A percentile compares a stretch with the other conserved stretches of the same genome.
Conservation (phyloP, 2,888 invertebrate genomes). For the Cheilosia urbana region DNA sequence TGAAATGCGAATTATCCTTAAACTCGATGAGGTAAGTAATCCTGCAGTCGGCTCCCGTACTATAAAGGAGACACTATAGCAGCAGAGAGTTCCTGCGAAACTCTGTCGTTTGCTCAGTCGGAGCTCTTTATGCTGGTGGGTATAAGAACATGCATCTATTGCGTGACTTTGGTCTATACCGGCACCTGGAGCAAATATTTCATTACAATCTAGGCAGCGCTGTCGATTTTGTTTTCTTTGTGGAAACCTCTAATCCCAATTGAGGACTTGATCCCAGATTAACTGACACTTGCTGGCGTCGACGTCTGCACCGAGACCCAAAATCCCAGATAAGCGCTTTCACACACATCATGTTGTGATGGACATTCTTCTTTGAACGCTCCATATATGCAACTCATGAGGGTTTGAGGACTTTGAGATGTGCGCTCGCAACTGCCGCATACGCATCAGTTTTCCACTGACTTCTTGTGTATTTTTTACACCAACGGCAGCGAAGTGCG, state of each 20-base stretch:
- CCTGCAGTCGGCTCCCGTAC: too few relatives aligned
- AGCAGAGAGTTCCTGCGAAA: too few relatives aligned
- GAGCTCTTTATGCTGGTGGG: too few relatives aligned
- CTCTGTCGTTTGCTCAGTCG: too few relatives aligned
- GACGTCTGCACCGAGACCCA: slow-evolving; percentile 12
- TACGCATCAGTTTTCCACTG: not conserved
- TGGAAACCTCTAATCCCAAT: slow-evolving; percentile 45
- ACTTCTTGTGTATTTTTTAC: not conserved
- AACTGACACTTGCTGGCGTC: slow-evolving; percentile 23
- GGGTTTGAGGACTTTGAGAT: slow-evolving; percentile 34
- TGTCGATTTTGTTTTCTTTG: slow-evolving; percentile 33
- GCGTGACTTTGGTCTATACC: too few relatives aligned
- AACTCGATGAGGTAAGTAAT: too few relatives aligned
- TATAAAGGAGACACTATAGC: too few relatives aligned
- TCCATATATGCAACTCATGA: not conserved
- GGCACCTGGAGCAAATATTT: not conserved
- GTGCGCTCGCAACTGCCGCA: slow-evolving; percentile 14
- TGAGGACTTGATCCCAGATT: slow-evolving; percentile 20
- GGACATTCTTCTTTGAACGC: slow-evolving; percentile 10
- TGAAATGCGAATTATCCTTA: too few relatives aligned
- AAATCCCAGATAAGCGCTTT: slow-evolving; percentile 42
- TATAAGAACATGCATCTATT: too few relatives aligned
- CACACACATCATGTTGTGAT: slow-evolving; percentile 6
- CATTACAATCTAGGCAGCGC: slow-evolving; percentile 20
- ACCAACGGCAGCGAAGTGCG: not conserved